A percentile compares a stretch with the other conserved stretches of the same genome.
Evolutionary conservation across 2,888 invertebrate genomes (phyloP).

Genomic region (Cosmorhoe ocellata): DNA sequence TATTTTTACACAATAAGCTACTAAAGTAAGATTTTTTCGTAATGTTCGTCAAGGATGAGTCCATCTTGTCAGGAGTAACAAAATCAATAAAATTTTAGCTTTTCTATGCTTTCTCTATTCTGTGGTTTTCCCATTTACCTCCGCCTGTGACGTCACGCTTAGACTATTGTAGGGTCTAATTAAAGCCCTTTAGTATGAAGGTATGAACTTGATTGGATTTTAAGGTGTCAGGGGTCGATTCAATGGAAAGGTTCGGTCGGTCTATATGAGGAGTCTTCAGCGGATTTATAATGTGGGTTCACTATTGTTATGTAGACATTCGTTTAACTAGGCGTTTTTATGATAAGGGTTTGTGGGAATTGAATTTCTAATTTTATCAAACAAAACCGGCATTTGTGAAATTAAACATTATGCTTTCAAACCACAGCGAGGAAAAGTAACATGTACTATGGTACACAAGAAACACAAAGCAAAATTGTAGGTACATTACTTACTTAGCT

Average conservation of each 20-base stretch:
- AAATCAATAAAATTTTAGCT: background rate
- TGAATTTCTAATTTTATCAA: background rate
- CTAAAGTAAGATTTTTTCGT: no score
- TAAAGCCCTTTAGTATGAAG: conserved; percentile 57
- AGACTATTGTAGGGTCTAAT: conserved; percentile 60
- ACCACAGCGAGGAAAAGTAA: no score
- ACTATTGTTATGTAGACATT: conserved; percentile 14
- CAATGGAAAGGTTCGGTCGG: conserved; percentile 31
- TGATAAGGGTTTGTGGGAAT: background rate
- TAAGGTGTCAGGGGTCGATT: conserved; percentile 54
- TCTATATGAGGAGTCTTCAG: conserved; percentile 17
- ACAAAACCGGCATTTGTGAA: no score
- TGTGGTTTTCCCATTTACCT: conserved; percentile 7
- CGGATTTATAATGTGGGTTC: conserved; percentile 12
- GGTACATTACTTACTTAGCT: no score
- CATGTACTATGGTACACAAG: no score
- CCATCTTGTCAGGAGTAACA: no score
- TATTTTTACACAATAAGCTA: no score
- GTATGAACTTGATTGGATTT: conserved; percentile 62
- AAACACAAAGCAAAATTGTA: no score
- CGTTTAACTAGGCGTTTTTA: conserved; percentile 1
- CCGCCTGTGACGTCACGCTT: conserved; percentile 45
- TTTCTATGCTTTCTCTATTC: conserved; percentile 3
- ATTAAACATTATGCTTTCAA: no score
- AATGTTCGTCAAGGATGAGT: no score